Evolutionary conservation across 2,797 vertebrate genomes (phyloP), one percentile per base, ranked within the genome.

Genomic region (Crotalus adamanteus): DNA sequence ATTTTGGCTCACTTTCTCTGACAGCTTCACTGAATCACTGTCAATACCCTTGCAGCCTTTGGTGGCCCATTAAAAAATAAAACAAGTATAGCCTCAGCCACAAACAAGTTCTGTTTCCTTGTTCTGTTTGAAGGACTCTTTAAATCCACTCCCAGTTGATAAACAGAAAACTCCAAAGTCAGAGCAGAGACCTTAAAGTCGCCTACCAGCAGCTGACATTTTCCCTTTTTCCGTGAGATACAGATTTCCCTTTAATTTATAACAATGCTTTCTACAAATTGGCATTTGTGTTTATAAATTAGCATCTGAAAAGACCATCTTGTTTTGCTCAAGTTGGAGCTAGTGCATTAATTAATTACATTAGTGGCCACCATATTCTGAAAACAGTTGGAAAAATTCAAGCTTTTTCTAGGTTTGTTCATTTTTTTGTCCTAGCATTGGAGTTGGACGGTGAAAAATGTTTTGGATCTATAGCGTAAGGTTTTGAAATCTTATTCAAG

Each of bases 401-500:
- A 51, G 4, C 26, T 59, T 90, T 86, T 83, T 28, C 85, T 55
- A 26, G 28, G 26, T 87, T 56, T 8, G 18, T 57, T 51, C 37
- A 3, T 42, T 37, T 42, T 37, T 37, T 69, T 78, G 9, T 25
- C 85, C 78, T 61, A 55, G 18, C 60, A 3, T 57, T 78, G 22
- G 63, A 42, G 16, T 94, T 42, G 95, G 94, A 16, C n/a, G 4
- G 92, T 14, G 94, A 6, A 8, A 16, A 37, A 73, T 73, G 31
- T 83, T 83, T 83, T 83, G 37, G 20, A 83, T 42, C 37, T 47
- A 42, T 4, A 83, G 37, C 1, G 1, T 83, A 94, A 94, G 95
- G 91, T 95, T 96, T 96, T 93, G 93, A 93, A 88, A 95, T 95
- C 93, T 91, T 47, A 42, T 94, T 92, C 93, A 6, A 28, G 83